Evolutionary conservation across 1,140 invertebrate genomes (phyloP).

Genomic region (Bombus pascuorum): DNA sequence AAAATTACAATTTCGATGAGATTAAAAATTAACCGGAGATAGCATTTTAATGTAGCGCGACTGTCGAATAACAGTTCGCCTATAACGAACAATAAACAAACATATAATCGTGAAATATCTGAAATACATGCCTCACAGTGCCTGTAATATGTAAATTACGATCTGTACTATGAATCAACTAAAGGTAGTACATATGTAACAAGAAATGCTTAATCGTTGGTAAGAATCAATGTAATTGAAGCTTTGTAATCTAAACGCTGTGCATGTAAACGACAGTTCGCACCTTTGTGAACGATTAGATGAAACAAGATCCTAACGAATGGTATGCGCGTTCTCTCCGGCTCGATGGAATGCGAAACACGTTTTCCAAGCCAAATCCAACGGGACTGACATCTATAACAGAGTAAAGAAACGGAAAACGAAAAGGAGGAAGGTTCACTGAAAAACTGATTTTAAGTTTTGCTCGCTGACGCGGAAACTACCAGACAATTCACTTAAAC

Average conservation of each 20-base stretch:
- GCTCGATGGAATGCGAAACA: conserved; percentile 16
- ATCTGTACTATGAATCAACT: background rate
- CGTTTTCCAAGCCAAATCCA: conserved; percentile 14
- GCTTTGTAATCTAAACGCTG: background rate
- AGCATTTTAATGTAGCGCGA: too few species aligned
- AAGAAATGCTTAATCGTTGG: background rate
- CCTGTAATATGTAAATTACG: background rate
- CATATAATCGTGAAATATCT: too few species aligned
- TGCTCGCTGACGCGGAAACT: conserved; percentile 26
- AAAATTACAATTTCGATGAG: too few species aligned
- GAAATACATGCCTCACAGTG: too few species aligned
- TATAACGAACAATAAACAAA: background rate
- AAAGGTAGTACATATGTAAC: background rate
- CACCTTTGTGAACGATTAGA: conserved; percentile 1
- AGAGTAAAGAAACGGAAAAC: background rate
- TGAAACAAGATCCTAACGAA: conserved; percentile 10
- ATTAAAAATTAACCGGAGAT: too few species aligned
- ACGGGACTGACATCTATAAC: conserved; percentile 17
- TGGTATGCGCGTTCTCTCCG: background rate
- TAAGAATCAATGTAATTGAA: background rate
- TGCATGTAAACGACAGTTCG: background rate
- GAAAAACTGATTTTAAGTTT: conserved; percentile 26
- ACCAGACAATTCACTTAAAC: conserved; percentile 43
- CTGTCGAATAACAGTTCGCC: background rate
- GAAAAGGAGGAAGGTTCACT: background rate